Conservation (phyloP, 2,113 vertebrate species). For the Bujurquina vittata region DNA sequence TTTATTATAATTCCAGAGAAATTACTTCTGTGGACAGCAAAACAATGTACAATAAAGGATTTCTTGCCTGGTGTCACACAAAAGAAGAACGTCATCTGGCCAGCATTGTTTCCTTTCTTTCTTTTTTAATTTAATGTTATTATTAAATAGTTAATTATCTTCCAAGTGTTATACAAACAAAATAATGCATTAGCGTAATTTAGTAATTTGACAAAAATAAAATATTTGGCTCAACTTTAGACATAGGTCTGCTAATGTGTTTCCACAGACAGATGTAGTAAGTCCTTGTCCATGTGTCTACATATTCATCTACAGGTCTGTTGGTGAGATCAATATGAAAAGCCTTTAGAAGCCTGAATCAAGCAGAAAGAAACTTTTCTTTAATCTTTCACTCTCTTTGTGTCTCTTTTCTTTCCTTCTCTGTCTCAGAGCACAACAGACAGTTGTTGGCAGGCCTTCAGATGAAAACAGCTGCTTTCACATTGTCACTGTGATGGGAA, state of each 20-base stretch:
- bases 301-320: slow-evolving; percentile 27
- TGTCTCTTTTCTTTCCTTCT: slow-evolving; percentile 27
- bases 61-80: background rate
- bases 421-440: slow-evolving; percentile 35
- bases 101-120: no score
- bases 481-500: slow-evolving; percentile 63
- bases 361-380: slow-evolving; percentile 43
- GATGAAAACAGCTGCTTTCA: slow-evolving; percentile 71
- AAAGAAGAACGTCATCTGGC: background rate
- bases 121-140: no score
- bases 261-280: slow-evolving; percentile 14
- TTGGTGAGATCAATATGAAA: slow-evolving; percentile 53
- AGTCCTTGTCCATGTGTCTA: slow-evolving; percentile 2
- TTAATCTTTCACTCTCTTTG: slow-evolving; percentile 40
- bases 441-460: slow-evolving; percentile 61
- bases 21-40: background rate
- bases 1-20: background rate
- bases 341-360: slow-evolving; percentile 39
- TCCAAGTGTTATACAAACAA: no score
- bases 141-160: no score
- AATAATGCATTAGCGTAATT: background rate
- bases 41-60: background rate
- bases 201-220: slow-evolving; percentile 1
- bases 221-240: background rate
- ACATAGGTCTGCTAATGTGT: background rate